These are phyloP conservation scores for Meiosimyza decipiens DNA, from an alignment of 2,888 invertebrate species.

Conservation along the genomic window DNA sequence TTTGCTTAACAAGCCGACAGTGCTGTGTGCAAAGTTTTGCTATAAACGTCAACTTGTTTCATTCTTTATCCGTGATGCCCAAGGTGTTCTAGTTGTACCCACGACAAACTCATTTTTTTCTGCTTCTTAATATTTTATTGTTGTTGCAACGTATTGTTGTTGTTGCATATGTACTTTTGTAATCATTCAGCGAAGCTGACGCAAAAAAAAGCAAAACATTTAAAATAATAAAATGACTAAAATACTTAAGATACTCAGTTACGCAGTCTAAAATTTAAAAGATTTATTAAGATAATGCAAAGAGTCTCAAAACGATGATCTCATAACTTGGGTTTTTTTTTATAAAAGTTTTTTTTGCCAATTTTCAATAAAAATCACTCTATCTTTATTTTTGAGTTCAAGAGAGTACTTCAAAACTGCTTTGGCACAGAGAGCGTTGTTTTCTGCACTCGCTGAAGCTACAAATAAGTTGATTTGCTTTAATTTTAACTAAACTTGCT, in stretches of 20 bases:
- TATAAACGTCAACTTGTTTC: slow-evolving; percentile 32
- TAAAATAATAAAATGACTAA: background rate
- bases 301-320: slow-evolving; percentile 15
- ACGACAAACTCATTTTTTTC: slow-evolving; percentile 1
- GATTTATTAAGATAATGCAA: background rate
- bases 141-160: background rate
- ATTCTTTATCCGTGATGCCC: slow-evolving; percentile 47
- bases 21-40: no score
- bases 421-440: no score
- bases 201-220: background rate
- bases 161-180: slow-evolving; percentile 8
- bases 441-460: background rate
- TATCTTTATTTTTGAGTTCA: background rate
- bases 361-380: no score
- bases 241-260: no score
- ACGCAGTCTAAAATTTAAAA: no score
- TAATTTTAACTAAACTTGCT: slow-evolving; percentile 21
- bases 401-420: background rate
- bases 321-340: background rate
- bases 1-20: no score
- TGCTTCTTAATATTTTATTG: background rate
- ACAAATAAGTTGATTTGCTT: background rate
- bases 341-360: background rate
- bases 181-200: slow-evolving; percentile 9
- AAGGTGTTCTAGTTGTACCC: slow-evolving; percentile 45